Evolutionary conservation across 2,113 vertebrate species (phyloP).

Genomic region (Saccopteryx leptura): DNA sequence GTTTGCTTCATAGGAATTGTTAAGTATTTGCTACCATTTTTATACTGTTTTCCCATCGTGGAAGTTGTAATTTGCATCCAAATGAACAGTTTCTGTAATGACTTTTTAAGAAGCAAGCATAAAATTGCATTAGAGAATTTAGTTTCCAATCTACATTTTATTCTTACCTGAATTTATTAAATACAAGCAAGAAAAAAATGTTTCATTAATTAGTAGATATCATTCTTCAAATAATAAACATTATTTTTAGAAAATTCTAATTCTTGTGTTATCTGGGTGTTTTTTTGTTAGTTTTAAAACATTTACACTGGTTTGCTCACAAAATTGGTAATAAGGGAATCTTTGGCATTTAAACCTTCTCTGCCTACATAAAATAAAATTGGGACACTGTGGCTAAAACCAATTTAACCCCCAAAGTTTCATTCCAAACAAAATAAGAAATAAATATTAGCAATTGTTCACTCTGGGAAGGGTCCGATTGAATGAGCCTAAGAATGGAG

Average conservation of each 20-base stretch:
- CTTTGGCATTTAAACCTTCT: background rate
- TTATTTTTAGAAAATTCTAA: conserved; percentile 49
- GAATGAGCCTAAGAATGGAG: background rate
- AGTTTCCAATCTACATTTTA: background rate
- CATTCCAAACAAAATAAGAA: conserved; percentile 61
- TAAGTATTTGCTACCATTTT: background rate
- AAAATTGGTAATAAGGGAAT: background rate
- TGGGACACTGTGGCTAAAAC: background rate
- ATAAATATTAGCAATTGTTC: conserved; percentile 52
- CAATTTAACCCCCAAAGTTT: conserved; percentile 3
- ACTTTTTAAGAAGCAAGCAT: background rate
- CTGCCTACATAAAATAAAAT: background rate
- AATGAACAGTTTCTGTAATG: background rate
- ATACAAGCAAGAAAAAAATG: conserved; percentile 34
- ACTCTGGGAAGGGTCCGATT: background rate
- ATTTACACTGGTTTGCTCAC: background rate
- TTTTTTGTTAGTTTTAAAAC: background rate
- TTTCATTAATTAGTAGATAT: conserved; percentile 41
- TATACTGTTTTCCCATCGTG: background rate
- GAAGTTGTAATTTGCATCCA: background rate
- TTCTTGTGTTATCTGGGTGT: background rate
- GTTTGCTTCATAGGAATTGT: background rate
- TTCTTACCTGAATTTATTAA: conserved; percentile 28
- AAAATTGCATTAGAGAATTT: conserved; percentile 47
- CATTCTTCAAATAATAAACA: conserved; percentile 8